Conservation (phyloP, 2,888 invertebrate species). For the Aspidiotus destructor region DNA sequence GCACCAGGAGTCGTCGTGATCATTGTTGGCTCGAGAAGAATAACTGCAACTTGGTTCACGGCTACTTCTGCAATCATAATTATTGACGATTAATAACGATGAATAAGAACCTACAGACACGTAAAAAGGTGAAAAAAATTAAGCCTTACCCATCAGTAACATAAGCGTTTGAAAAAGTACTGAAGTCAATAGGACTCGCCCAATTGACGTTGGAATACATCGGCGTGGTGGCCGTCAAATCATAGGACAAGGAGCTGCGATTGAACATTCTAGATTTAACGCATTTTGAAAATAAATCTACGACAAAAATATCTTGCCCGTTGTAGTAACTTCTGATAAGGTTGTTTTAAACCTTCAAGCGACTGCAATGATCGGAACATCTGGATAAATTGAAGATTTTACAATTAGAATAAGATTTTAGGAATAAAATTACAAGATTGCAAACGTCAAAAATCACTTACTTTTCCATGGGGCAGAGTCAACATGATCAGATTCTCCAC, state of each 20-base stretch:
- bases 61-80: background rate
- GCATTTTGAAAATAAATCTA: slow-evolving; percentile 11
- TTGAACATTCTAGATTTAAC: background rate
- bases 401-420: no score
- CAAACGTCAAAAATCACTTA: no score
- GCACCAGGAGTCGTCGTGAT: background rate
- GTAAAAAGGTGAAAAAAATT: background rate
- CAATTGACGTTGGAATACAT: background rate
- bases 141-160: background rate
- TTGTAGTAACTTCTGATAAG: background rate
- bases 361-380: slow-evolving; percentile 14
- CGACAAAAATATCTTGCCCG: slow-evolving; percentile 4
- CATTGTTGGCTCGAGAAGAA: background rate
- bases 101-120: background rate
- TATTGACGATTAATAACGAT: background rate
- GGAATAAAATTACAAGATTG: no score
- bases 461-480: slow-evolving; percentile 35
- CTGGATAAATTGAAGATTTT: background rate
- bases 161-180: background rate
- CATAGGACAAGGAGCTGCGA: slow-evolving; percentile 4
- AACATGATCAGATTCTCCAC: slow-evolving; percentile 12
- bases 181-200: slow-evolving; percentile 3
- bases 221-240: background rate
- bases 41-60: background rate
- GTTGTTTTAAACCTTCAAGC: slow-evolving; percentile 11